Conservation (phyloP, 2,888 invertebrate genomes). For the Lasiommata megera region DNA sequence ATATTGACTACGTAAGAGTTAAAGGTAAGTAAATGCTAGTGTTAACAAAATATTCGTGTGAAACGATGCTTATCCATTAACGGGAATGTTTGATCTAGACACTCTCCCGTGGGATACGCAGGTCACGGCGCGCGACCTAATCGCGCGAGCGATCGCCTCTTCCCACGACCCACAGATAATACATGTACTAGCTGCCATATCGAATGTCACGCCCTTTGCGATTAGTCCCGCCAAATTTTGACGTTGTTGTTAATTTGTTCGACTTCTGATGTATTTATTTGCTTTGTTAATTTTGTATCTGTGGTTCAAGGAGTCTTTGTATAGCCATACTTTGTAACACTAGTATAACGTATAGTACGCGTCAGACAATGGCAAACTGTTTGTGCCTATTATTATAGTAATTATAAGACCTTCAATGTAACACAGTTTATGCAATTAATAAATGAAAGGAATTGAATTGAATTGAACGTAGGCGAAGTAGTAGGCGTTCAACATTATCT, state of each 20-base stretch:
- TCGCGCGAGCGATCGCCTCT: conserved; percentile 44
- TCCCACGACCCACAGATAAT: conserved; percentile 50
- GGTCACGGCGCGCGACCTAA: conserved; percentile 53
- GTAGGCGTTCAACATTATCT: no score
- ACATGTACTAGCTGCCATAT: conserved; percentile 52
- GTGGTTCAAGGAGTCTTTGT: no score
- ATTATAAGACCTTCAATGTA: no score
- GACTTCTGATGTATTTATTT: not conserved
- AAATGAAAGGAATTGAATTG: no score
- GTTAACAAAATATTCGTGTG: conserved; percentile 6
- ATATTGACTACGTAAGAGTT: no score
- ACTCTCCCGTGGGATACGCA: conserved; percentile 52
- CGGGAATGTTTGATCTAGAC: conserved; percentile 45
- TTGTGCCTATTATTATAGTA: no score
- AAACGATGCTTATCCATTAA: conserved; percentile 48
- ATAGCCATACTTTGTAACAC: no score
- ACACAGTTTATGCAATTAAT: no score
- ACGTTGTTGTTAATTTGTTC: conserved; percentile 26
- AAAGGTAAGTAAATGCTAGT: not conserved
- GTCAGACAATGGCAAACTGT: no score
- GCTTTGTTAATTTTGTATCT: no score
- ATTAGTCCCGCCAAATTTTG: conserved; percentile 33
- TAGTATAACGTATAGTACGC: no score
- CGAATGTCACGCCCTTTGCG: conserved; percentile 58
- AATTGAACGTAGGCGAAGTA: no score